Evolutionary conservation across 2,113 vertebrate species (phyloP).

Genomic region (Hepsetus odoe): DNA sequence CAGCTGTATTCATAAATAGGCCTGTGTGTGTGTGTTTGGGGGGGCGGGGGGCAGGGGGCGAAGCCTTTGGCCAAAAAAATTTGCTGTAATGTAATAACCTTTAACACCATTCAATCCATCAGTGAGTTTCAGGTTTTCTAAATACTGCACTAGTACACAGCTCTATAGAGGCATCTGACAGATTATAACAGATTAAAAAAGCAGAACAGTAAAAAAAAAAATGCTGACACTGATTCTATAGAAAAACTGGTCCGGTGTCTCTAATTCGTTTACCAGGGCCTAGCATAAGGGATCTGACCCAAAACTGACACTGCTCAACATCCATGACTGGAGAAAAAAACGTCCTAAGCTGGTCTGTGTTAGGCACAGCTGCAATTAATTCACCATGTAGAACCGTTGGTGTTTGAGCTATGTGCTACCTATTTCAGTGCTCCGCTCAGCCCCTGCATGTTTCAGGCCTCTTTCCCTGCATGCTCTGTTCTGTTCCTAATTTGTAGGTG

Average conservation of each 20-base stretch:
- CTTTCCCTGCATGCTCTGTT: constrained; percentile 6
- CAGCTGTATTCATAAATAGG: constrained; percentile 43
- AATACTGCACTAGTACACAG: not conserved
- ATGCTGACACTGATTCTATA: not conserved
- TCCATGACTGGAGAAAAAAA: not conserved
- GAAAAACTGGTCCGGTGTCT: not conserved
- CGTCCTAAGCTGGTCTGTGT: not conserved
- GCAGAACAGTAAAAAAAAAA: not conserved
- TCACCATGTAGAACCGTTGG: not conserved
- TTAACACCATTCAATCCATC: not conserved
- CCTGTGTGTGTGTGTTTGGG: constrained; percentile 1
- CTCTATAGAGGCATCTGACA: not conserved
- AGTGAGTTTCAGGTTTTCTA: not conserved
- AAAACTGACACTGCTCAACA: not conserved
- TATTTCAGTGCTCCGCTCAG: not conserved
- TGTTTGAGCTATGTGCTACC: not conserved
- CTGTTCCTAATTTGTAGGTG: not conserved
- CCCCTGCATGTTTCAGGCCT: not conserved
- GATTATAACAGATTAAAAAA: not conserved
- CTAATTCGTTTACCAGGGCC: not conserved
- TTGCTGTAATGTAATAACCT: constrained; percentile 13
- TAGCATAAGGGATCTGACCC: not conserved
- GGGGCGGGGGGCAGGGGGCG: too few species aligned
- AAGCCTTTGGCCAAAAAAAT: not conserved
- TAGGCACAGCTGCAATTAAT: constrained; percentile 12